These are phyloP conservation scores for Zaprionus gabonicus DNA, from an alignment of 1,140 invertebrate species.

Conservation along the genomic window DNA sequence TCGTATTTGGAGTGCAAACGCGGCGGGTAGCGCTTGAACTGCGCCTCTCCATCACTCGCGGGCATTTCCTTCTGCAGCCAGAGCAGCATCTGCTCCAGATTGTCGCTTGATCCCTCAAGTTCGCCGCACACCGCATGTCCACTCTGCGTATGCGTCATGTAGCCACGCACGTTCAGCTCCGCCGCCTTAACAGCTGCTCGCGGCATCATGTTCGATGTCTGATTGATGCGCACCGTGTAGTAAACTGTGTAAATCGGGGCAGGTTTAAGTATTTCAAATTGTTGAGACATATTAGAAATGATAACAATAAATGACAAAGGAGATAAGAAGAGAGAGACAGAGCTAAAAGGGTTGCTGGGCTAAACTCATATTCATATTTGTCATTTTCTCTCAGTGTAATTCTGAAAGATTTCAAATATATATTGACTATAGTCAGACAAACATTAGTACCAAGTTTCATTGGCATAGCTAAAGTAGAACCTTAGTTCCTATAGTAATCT, in stretches of 20 bases:
- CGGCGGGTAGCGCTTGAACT: constrained; percentile 35
- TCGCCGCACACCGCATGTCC: constrained; percentile 52
- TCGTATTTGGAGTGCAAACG: constrained; percentile 47
- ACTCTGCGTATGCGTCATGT: constrained; percentile 55
- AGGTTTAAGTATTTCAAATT: constrained; percentile 8
- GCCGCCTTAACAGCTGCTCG: constrained; percentile 37
- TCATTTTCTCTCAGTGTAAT: neutral
- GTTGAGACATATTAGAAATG: neutral
- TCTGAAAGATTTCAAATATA: neutral
- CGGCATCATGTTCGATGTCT: constrained; percentile 16
- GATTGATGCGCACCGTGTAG: constrained; percentile 34
- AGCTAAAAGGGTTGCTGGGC: neutral
- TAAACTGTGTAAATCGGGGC: constrained; percentile 31
- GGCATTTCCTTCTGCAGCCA: constrained; percentile 41
- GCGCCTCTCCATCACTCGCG: constrained; percentile 16
- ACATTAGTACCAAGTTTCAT: neutral
- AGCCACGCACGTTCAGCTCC: constrained; percentile 52
- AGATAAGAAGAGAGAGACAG: neutral
- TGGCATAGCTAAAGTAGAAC: too few relatives aligned
- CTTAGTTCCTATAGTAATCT: too few relatives aligned
- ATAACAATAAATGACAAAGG: neutral
- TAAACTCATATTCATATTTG: neutral
- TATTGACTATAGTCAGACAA: neutral
- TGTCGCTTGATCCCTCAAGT: constrained; percentile 35
- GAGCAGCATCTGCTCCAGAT: constrained; percentile 42